Base-by-base conservation (phyloP, 2,888 invertebrate species). In the Thereva unica region DNA sequence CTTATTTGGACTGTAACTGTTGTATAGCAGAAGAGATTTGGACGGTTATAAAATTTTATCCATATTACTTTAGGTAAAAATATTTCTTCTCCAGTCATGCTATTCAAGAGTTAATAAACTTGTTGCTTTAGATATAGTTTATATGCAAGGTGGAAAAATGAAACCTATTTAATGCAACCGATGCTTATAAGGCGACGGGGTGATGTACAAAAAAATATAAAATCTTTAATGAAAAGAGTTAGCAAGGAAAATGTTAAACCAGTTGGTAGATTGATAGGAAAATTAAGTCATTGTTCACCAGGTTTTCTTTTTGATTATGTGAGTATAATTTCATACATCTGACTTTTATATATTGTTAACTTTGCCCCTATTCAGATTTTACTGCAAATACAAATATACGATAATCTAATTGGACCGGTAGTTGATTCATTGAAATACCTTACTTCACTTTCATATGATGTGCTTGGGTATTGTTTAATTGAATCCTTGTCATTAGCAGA, bases 181-280 rank as follows among this genome's bases (percentile, higher is more conserved):
- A 86, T 90, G 47, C 81, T 99, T 63, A 86, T 96, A 76, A 85
- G 91, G 23, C 90, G 92, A 42, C 86, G 92, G 49, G 95, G 93
- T 0, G 92, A 93, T 76, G 90, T 93, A 0, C 86, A 95, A 72
- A 95, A 96, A 76, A 89, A 92, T 75, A 93, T 97, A 55, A 96
- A 96, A 78, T 95, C 95, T 72, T 91, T 97, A 44, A 95, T 99
- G 94, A 97, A 98, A 82, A 89, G 92, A 70, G 94, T 95, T 44
- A 96, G 96, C 74, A 99, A 99, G 78, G 99, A 99, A 79, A 99
- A 97, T 76, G 95, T 97, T 5, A 99, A 98, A 80, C 95, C 93
- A 1, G 92, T 96, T 69, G 99, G 99, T 0, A 85, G 99, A 68
- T 89, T 93, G 55, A 92, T 99, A 71, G 99, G 98, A 9, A 99